Percentiles rank a stretch among this genome's conserved stretches.
These are phyloP conservation scores for Hirundo rustica DNA, from an alignment of 2,797 vertebrate genomes.

Conservation along the genomic window DNA sequence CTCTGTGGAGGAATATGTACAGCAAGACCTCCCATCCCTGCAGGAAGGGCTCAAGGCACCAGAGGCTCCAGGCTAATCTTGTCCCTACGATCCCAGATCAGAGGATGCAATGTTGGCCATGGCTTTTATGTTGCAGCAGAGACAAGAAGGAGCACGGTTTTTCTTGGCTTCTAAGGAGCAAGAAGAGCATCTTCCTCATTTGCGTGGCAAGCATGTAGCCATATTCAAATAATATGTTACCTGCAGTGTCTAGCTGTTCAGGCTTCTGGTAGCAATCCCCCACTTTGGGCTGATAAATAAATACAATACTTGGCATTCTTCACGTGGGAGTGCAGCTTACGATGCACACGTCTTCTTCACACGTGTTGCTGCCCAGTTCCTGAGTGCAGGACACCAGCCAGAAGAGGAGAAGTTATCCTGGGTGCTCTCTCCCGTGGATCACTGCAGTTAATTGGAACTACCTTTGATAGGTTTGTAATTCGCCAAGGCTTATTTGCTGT, in stretches of 20 bases:
- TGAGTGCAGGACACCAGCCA: not conserved
- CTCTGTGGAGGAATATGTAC: not conserved
- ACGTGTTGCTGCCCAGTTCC: not conserved
- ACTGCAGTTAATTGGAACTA: not conserved
- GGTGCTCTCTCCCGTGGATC: not conserved
- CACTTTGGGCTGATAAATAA: not conserved
- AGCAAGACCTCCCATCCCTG: not conserved
- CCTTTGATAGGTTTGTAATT: not conserved
- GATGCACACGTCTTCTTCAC: not conserved
- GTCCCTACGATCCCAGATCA: not conserved
- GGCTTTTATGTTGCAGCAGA: not conserved
- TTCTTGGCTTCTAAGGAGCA: not conserved
- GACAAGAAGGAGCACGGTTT: not conserved
- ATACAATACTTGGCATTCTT: not conserved
- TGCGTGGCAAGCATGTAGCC: not conserved
- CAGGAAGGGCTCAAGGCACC: not conserved
- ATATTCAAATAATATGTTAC: conserved; percentile 14
- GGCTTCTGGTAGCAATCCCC: not conserved
- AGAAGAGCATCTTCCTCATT: not conserved
- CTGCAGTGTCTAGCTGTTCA: not conserved
- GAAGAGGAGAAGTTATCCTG: not conserved
- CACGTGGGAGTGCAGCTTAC: not conserved
- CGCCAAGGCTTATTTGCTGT: not conserved
- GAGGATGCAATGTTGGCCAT: accelerated
- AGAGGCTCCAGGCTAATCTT: not conserved